Base-by-base conservation (phyloP, 1,140 invertebrate genomes). In the Leguminivora glycinivorella region DNA sequence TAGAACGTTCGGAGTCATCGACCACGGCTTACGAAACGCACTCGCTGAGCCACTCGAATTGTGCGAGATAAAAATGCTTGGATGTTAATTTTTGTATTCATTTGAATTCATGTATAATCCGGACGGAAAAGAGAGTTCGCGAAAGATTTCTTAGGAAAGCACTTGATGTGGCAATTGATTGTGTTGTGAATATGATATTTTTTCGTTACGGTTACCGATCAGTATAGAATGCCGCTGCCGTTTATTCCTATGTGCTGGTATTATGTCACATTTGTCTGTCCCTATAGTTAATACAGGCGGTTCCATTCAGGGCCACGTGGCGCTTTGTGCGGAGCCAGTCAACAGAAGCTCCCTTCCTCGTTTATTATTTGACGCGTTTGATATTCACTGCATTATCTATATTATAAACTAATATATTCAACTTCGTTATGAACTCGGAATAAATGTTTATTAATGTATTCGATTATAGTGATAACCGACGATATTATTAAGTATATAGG, bases 1-100 rank as follows among this genome's bases (percentile, higher is more conserved):
- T 90, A 84, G 87, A 89, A 89, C 84, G 83, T 89, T 89, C 87
- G 88, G 78, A 84, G 89, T 90, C 89, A 89, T 89, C 89, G 89
- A 91, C 89, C 89, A 91, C 84, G 79, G 79, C 83, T 91, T 90
- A 89, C 87, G 87, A 89, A 86, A 88, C 83, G 78, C 75, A 73
- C 76, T 76, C 71, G 1, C 58, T 63, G 26, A 17, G 58, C 58
- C 58, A 34, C 25, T 63, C 58, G 26, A 29, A 63, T 31, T 29
- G 58, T 63, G n/a, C 58, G 58, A 63, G 25, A 63, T 29, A 63
- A 63, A 47, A 52, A 22, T 52, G 47, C 47, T 52, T 52, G 47
- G 47, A 52, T 52, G 47, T 52, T 22, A 52, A 52, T 52, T 22
- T 52, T 52, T 22, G 19, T 52, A 52, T 52, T 19, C 19, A n/a